Conservation (phyloP, 2,797 vertebrate genomes). For the Myotis pilosus region DNA sequence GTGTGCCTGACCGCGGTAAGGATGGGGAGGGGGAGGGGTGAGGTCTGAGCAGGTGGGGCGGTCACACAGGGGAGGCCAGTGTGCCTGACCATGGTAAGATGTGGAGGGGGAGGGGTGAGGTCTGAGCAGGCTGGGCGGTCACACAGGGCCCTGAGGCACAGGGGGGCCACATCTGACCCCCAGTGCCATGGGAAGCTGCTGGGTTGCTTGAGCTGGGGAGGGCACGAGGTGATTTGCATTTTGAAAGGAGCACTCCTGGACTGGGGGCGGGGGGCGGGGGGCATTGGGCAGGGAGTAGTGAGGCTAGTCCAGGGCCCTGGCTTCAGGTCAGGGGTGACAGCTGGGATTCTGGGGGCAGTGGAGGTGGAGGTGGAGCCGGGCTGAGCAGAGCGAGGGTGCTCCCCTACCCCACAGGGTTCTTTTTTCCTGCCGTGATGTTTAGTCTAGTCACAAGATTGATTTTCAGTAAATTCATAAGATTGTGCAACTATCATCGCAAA, state of each 20-base stretch:
- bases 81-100: too few species aligned
- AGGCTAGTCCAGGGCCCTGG: not conserved
- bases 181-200: not conserved
- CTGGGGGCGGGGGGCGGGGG: rapidly evolving
- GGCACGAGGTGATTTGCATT: not conserved
- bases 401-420: not conserved
- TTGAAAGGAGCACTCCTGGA: not conserved
- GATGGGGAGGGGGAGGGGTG: not conserved
- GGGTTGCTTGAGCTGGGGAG: not conserved
- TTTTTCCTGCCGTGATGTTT: not conserved
- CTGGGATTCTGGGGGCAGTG: not conserved
- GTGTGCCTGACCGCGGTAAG: too few species aligned
- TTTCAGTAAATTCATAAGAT: not conserved
- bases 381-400: not conserved
- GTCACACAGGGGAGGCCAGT: not conserved
- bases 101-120: not conserved
- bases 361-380: not conserved
- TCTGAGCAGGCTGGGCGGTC: not conserved
- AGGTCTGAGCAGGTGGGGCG: not conserved
- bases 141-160: not conserved
- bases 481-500: not conserved
- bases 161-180: not conserved
- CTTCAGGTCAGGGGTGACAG: not conserved
- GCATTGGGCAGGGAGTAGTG: not conserved
- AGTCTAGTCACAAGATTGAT: not conserved